Evolutionary conservation across 1,140 invertebrate species (phyloP).

Genomic region (Bombyx mandarina): DNA sequence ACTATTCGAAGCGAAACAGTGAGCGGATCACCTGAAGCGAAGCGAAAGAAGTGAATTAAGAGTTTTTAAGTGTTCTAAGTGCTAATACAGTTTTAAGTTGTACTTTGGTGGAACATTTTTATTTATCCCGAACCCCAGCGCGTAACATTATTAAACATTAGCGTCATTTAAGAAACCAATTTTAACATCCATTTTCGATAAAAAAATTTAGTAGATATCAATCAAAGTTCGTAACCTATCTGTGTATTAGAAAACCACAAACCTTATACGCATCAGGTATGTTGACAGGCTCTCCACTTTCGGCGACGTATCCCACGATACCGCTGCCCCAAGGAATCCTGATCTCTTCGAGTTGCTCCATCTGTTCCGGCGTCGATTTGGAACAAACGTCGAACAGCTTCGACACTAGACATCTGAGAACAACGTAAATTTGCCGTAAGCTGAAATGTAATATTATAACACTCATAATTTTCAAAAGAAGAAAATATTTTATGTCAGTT

Average conservation of each 20-base stretch:
- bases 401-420: slow-evolving; percentile 84
- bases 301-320: slow-evolving; percentile 94
- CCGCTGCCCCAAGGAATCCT: slow-evolving; percentile 91
- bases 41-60: no score
- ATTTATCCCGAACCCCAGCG: no score
- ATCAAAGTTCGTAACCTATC: no score
- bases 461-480: no score
- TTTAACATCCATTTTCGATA: neutral
- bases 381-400: slow-evolving; percentile 96
- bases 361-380: slow-evolving; percentile 89
- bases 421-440: slow-evolving; percentile 9
- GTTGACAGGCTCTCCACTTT: slow-evolving; percentile 92
- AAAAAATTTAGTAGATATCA: slow-evolving; percentile 25
- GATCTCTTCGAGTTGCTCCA: slow-evolving; percentile 93
- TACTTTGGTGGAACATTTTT: no score
- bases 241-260: slow-evolving; percentile 16
- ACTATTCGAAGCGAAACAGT: no score
- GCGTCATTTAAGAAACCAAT: neutral
- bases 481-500: no score
- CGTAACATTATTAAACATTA: no score
- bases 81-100: no score
- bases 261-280: slow-evolving; percentile 97
- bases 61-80: no score
- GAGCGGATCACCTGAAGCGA: no score
- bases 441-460: no score